Conservation (phyloP, 2,888 invertebrate species). For the Notodromas monacha region DNA sequence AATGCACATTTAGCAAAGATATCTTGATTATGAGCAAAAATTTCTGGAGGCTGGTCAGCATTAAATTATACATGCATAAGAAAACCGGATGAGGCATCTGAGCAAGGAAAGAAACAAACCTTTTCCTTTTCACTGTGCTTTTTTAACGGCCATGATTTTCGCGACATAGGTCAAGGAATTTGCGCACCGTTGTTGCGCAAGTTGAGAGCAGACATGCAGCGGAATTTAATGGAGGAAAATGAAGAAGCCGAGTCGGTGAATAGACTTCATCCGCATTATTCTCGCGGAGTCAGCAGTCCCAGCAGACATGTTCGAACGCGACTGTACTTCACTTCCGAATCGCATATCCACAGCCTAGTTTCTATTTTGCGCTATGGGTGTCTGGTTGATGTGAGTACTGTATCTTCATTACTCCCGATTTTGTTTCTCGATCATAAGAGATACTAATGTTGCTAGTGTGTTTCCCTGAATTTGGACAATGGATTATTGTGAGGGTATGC, state of each 20-base stretch:
- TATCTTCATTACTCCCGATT: background rate
- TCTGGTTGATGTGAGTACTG: slow-evolving; percentile 34
- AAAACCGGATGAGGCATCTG: no score
- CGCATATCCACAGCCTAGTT: slow-evolving; percentile 87
- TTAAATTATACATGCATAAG: no score
- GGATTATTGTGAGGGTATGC: no score
- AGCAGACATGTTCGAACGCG: slow-evolving; percentile 88
- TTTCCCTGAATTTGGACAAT: no score
- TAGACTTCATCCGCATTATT: slow-evolving; percentile 79
- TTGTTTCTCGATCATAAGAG: no score
- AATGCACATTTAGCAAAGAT: no score
- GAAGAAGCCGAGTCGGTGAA: slow-evolving; percentile 66
- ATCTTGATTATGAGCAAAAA: no score
- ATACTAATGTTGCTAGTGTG: no score
- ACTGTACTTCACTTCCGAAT: slow-evolving; percentile 97
- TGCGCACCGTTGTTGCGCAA: slow-evolving; percentile 84
- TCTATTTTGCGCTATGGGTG: slow-evolving; percentile 80
- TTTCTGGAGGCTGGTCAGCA: no score
- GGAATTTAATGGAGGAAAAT: slow-evolving; percentile 49
- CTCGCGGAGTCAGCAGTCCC: slow-evolving; percentile 88
- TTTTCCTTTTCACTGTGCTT: no score
- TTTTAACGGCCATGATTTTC: no score
- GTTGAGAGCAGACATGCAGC: slow-evolving; percentile 66
- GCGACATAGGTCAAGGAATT: slow-evolving; percentile 87
- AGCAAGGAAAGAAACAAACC: no score